phyloP scores from a whole-genome alignment of 2,113 vertebrate species.

The Empidonax traillii region DNA sequence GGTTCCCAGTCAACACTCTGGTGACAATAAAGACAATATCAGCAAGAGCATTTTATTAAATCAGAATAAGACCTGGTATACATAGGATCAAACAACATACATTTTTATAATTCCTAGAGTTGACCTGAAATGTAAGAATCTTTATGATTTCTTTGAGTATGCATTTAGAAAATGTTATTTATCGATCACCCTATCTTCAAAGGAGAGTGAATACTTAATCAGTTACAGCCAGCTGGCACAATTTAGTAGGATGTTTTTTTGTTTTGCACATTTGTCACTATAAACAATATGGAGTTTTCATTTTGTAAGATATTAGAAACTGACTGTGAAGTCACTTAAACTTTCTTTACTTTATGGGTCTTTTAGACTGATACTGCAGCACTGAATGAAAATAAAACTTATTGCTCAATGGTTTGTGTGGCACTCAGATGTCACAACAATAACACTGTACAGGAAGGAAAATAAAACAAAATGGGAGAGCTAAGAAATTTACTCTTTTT shows the following conservation, averaged over 20 bases:
- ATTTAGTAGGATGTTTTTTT: not conserved
- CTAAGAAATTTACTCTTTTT: not conserved
- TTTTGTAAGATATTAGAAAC: not conserved
- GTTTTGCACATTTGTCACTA: not conserved
- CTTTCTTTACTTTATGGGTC: not conserved
- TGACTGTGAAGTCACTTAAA: not conserved
- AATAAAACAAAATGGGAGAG: not conserved
- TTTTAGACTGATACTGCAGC: not conserved
- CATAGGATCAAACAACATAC: not conserved
- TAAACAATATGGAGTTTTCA: not conserved
- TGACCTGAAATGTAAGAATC: not conserved
- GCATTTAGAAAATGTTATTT: not conserved
- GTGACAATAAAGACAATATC: not conserved
- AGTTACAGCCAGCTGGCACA: not conserved
- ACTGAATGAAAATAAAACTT: not conserved
- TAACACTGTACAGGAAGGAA: not conserved
- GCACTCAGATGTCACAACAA: not conserved
- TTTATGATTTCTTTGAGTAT: not conserved
- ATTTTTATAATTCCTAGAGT: not conserved
- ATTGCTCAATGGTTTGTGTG: not conserved
- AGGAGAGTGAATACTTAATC: not conserved
- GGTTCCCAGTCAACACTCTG: not conserved
- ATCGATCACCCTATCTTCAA: not conserved
- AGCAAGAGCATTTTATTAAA: not conserved
- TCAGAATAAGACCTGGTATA: not conserved